Percentiles rank a stretch among this genome's conserved stretches.
phyloP scores from a whole-genome alignment of 2,888 invertebrate genomes.

The Trichopoda pennipes region DNA sequence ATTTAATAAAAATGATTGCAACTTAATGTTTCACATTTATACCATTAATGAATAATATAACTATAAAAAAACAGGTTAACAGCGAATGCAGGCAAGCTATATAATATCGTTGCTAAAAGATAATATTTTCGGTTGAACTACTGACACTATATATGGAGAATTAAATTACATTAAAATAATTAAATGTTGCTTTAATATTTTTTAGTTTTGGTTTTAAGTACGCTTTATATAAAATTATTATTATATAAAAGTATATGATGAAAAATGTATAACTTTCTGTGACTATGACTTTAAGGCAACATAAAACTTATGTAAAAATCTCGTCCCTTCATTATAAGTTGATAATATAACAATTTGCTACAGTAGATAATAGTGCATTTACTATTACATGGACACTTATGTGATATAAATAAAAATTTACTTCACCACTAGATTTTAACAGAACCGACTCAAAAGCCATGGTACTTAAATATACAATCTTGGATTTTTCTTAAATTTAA shows the following conservation, averaged over 20 bases:
- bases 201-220: background rate
- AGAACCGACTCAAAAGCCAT: no score
- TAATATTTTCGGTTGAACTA: conserved; percentile 25
- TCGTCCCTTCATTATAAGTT: no score
- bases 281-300: background rate
- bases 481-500: no score
- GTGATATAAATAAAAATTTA: no score
- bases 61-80: background rate
- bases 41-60: conserved; percentile 40
- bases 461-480: no score
- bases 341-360: no score
- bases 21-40: conserved; percentile 65
- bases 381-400: no score
- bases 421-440: no score
- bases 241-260: background rate
- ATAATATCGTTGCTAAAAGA: conserved; percentile 11
- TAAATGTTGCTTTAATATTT: no score
- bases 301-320: background rate
- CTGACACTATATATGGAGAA: conserved; percentile 11
- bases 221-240: background rate
- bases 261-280: background rate
- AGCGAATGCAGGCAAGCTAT: background rate
- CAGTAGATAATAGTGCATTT: no score
- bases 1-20: conserved; percentile 53
- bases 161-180: conserved; percentile 32